Conservation (phyloP, 1,140 invertebrate species). For the Ectropis grisescens region DNA sequence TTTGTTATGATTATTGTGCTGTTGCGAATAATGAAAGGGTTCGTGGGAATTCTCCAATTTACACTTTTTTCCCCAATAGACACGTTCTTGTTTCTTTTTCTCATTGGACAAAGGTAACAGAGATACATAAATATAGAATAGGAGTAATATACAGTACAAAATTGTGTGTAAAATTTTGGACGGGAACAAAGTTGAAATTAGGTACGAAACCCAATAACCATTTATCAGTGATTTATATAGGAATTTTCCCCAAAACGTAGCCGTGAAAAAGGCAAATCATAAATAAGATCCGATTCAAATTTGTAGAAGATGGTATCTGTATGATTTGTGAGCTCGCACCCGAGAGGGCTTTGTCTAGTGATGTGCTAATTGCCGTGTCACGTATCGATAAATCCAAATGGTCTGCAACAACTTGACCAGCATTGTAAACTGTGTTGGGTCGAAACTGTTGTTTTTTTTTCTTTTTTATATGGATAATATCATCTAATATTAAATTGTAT, state of each 20-base stretch:
- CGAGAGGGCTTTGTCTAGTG: constrained; percentile 62
- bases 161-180: constrained; percentile 12
- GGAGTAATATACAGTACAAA: not conserved
- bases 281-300: constrained; percentile 72
- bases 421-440: constrained; percentile 25
- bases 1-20: constrained; percentile 67
- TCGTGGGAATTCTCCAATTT: constrained; percentile 29
- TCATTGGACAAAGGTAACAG: constrained; percentile 13
- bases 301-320: constrained; percentile 71
- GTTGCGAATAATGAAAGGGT: constrained; percentile 51
- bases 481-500: too few species aligned
- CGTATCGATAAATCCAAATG: constrained; percentile 46
- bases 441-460: constrained; percentile 21
- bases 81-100: constrained; percentile 2
- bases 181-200: constrained; percentile 37
- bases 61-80: constrained; percentile 17
- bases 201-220: constrained; percentile 44
- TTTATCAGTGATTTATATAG: constrained; percentile 64
- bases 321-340: constrained; percentile 69
- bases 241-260: constrained; percentile 64
- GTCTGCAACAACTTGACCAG: constrained; percentile 12
- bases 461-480: too few species aligned
- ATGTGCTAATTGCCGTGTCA: constrained; percentile 53
- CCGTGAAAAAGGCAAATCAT: constrained; percentile 70
- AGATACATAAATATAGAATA: too few species aligned